Evolutionary conservation across 2,797 vertebrate species (phyloP).

Genomic region (Sebastolobus altivelis): DNA sequence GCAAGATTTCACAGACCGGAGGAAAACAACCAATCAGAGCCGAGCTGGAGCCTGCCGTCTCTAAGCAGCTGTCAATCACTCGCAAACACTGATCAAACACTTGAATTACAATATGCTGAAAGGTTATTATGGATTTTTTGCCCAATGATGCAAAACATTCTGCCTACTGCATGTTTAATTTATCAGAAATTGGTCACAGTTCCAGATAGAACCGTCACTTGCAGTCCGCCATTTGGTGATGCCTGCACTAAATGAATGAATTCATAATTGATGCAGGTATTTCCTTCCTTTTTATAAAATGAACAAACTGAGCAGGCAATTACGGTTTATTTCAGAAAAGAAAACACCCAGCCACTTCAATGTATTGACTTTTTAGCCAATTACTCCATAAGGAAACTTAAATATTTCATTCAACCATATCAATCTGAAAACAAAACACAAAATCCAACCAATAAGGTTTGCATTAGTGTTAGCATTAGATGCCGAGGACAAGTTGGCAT

Average conservation of each 20-base stretch:
- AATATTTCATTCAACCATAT: slow-evolving; percentile 29
- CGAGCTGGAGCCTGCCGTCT: no score
- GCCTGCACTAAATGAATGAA: fast-evolving
- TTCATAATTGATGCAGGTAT: not conserved
- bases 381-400: slow-evolving; percentile 27
- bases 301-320: not conserved
- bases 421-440: slow-evolving; percentile 10
- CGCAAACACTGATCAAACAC: no score
- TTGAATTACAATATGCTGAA: no score
- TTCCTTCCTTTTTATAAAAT: not conserved
- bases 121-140: no score
- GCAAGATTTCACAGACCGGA: no score
- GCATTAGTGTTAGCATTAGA: not conserved
- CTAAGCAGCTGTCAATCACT: no score
- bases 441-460: slow-evolving; percentile 3
- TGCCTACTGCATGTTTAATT: no score
- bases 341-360: slow-evolving; percentile 8
- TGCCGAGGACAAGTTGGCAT: not conserved
- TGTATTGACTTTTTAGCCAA: not conserved
- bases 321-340: slow-evolving; percentile 56
- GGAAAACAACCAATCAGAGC: no score
- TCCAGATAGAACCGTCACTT: not conserved
- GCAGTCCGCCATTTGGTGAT: not conserved
- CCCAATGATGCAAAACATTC: no score
- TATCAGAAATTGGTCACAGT: not conserved